Evolutionary conservation across 2,797 vertebrate genomes (phyloP).

Genomic region (Falco peregrinus): DNA sequence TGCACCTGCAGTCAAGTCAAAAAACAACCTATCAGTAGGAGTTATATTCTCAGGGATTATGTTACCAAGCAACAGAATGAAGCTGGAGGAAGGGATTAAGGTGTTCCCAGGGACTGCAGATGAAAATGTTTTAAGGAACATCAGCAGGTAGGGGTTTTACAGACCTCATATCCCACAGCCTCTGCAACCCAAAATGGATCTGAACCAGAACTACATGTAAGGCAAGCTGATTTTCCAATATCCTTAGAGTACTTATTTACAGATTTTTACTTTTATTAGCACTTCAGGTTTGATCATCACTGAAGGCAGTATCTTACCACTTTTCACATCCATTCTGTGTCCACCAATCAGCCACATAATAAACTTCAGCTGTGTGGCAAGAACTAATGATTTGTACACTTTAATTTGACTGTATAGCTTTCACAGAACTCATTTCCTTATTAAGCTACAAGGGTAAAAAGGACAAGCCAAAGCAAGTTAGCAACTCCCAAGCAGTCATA

Average conservation of each 20-base stretch:
- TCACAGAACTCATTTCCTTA: slow-evolving; percentile 41
- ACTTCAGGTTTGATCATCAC: background rate
- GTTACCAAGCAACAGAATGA: background rate
- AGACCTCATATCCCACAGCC: background rate
- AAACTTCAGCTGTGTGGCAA: slow-evolving; percentile 2
- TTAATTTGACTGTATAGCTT: slow-evolving; percentile 29
- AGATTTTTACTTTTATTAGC: background rate
- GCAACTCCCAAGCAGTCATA: background rate
- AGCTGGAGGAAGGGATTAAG: background rate
- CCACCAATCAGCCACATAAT: background rate
- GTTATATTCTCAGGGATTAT: background rate
- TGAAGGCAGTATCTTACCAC: background rate
- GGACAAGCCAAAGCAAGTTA: background rate
- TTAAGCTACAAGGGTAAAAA: slow-evolving; percentile 11
- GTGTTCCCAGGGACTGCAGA: background rate
- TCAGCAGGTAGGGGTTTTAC: background rate
- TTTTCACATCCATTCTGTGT: background rate
- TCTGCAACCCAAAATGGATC: background rate
- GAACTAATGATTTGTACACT: slow-evolving; percentile 55
- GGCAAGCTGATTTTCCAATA: background rate
- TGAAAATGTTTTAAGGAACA: background rate
- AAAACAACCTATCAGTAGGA: background rate
- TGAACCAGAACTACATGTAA: background rate
- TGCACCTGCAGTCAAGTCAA: background rate
- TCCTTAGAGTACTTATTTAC: background rate